phyloP scores from a whole-genome alignment of 2,797 vertebrate species.

The Glyptemys insculpta region DNA sequence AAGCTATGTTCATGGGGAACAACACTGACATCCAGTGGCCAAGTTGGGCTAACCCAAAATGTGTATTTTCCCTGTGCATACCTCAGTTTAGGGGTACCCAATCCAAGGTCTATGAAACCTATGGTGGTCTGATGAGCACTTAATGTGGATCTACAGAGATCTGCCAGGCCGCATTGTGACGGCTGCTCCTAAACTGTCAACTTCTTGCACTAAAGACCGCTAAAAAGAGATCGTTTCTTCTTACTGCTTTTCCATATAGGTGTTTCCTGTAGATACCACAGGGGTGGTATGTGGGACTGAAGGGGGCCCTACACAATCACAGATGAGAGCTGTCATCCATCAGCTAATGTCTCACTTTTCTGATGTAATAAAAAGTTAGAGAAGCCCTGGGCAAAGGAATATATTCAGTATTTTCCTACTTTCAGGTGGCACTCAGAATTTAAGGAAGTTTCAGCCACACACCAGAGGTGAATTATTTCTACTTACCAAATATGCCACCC shows the following conservation, averaged over 20 bases:
- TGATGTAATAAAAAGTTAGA: background rate
- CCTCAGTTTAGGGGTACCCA: constrained; percentile 19
- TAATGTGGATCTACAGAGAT: constrained; percentile 31
- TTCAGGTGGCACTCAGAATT: background rate
- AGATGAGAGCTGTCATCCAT: background rate
- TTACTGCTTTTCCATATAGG: background rate
- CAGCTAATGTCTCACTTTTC: background rate
- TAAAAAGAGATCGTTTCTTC: constrained; percentile 62
- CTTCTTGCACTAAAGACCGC: constrained; percentile 42
- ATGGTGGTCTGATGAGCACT: constrained; percentile 25
- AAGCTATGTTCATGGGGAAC: background rate
- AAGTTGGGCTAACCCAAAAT: constrained; percentile 39
- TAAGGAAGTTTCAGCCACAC: background rate
- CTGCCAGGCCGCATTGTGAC: constrained; percentile 18
- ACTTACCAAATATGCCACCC: background rate
- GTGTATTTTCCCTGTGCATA: background rate
- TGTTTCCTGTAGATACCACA: background rate
- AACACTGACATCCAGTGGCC: background rate
- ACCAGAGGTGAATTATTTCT: background rate
- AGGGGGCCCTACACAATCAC: background rate
- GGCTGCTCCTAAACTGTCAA: constrained; percentile 55
- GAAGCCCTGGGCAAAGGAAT: background rate
- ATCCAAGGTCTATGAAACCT: background rate
- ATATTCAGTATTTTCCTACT: background rate
- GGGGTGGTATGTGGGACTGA: background rate